These are phyloP conservation scores for Neogale vison DNA, from an alignment of 2,113 vertebrate genomes.

Conservation along the genomic window DNA sequence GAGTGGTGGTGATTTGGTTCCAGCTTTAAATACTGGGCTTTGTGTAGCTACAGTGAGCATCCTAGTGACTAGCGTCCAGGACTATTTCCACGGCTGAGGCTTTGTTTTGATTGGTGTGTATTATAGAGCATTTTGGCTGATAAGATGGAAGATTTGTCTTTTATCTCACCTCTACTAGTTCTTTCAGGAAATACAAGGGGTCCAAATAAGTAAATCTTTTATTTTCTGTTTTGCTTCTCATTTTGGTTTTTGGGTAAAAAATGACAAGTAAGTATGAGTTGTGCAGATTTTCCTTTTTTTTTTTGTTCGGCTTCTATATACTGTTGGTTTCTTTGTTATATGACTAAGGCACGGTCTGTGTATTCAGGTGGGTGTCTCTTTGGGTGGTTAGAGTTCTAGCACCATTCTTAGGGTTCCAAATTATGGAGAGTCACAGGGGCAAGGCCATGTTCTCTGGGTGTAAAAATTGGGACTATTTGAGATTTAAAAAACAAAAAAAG, in stretches of 20 bases:
- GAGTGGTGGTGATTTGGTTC: slow-evolving; percentile 64
- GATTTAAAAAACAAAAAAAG: background rate
- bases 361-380: slow-evolving; percentile 52
- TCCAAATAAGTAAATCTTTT: slow-evolving; percentile 28
- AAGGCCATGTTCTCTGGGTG: slow-evolving; percentile 25
- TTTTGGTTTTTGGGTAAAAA: slow-evolving; percentile 41
- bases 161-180: slow-evolving; percentile 18
- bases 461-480: slow-evolving; percentile 42
- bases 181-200: slow-evolving; percentile 38
- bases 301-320: slow-evolving; percentile 14
- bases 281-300: slow-evolving; percentile 13
- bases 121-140: slow-evolving; percentile 37
- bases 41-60: slow-evolving; percentile 38
- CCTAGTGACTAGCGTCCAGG: background rate
- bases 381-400: slow-evolving; percentile 21
- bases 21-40: slow-evolving; percentile 57
- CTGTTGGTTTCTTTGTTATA: slow-evolving; percentile 73
- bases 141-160: slow-evolving; percentile 68
- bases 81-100: background rate
- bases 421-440: background rate
- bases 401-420: slow-evolving; percentile 4
- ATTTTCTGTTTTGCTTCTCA: slow-evolving; percentile 29
- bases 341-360: slow-evolving; percentile 43
- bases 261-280: slow-evolving; percentile 20
- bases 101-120: slow-evolving; percentile 57